Evolutionary conservation across 1,140 invertebrate species (phyloP).

Genomic region (Lepidotrigona ventralis): DNA sequence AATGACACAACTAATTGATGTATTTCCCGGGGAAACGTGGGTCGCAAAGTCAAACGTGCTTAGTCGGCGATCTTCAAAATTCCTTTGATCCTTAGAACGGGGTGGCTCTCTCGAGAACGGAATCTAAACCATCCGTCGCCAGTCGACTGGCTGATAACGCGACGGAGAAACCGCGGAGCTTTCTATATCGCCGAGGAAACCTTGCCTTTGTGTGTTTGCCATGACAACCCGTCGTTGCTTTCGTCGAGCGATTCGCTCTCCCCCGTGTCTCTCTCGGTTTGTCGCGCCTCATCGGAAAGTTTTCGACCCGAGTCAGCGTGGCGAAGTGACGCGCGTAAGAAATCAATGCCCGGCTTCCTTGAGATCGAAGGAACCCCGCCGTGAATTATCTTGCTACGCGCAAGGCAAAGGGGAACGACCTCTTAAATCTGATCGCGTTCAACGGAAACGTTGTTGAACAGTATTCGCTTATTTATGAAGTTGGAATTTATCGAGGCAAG

Average conservation of each 20-base stretch:
- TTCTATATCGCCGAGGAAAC: slow-evolving; percentile 47
- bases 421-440: background rate
- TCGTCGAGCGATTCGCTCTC: slow-evolving; percentile 36
- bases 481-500: background rate
- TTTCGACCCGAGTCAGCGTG: slow-evolving; percentile 52
- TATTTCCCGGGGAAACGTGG: slow-evolving; percentile 47
- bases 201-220: slow-evolving; percentile 55
- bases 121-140: slow-evolving; percentile 34
- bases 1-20: slow-evolving; percentile 62
- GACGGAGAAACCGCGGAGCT: slow-evolving; percentile 37
- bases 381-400: background rate
- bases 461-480: background rate
- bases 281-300: slow-evolving; percentile 40
- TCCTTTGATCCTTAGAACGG: slow-evolving; percentile 48
- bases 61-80: slow-evolving; percentile 57
- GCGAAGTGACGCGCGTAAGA: slow-evolving; percentile 53
- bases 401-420: background rate
- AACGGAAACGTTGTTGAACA: too few relatives aligned
- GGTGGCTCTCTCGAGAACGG: slow-evolving; percentile 31
- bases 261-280: slow-evolving; percentile 12
- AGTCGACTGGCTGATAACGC: slow-evolving; percentile 43
- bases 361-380: background rate
- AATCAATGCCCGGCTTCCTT: slow-evolving; percentile 21
- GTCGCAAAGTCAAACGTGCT: slow-evolving; percentile 61
- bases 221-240: slow-evolving; percentile 54